A percentile compares a stretch with the other conserved stretches of the same genome.
These are phyloP conservation scores for Calyptommatus sinebrachiatus DNA, from an alignment of 2,113 vertebrate genomes.

Conservation along the genomic window DNA sequence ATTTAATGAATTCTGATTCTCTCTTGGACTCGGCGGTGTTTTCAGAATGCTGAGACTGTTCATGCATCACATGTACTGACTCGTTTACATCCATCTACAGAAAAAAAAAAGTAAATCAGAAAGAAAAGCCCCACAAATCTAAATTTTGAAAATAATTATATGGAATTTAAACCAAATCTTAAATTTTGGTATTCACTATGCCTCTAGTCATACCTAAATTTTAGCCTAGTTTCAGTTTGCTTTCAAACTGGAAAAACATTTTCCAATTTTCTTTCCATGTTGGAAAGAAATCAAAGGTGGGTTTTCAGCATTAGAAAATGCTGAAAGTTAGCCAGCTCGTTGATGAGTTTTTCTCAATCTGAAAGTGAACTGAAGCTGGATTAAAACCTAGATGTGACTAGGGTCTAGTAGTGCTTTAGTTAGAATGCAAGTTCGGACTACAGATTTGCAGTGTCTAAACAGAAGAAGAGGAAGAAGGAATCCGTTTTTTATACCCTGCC, in stretches of 20 bases:
- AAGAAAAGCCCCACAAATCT: constrained; percentile 5
- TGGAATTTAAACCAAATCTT: neutral
- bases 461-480: too few species aligned
- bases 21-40: constrained; percentile 50
- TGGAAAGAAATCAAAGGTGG: too few species aligned
- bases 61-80: constrained; percentile 58
- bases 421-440: neutral
- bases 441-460: neutral
- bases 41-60: constrained; percentile 71
- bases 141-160: neutral
- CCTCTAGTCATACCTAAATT: too few species aligned
- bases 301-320: too few species aligned
- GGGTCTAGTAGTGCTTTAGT: neutral
- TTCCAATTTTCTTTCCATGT: too few species aligned
- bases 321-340: too few species aligned
- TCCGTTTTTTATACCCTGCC: too few species aligned
- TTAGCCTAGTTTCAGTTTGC: too few species aligned
- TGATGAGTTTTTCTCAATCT: too few species aligned
- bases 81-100: constrained; percentile 83
- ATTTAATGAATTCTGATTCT: constrained; percentile 70
- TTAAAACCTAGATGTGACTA: too few species aligned
- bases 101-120: constrained; percentile 14
- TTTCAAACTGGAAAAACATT: too few species aligned
- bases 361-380: too few species aligned
- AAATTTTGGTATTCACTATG: neutral